Evolutionary conservation across 2,797 vertebrate species (phyloP).

Genomic region (Pristis pectinata): DNA sequence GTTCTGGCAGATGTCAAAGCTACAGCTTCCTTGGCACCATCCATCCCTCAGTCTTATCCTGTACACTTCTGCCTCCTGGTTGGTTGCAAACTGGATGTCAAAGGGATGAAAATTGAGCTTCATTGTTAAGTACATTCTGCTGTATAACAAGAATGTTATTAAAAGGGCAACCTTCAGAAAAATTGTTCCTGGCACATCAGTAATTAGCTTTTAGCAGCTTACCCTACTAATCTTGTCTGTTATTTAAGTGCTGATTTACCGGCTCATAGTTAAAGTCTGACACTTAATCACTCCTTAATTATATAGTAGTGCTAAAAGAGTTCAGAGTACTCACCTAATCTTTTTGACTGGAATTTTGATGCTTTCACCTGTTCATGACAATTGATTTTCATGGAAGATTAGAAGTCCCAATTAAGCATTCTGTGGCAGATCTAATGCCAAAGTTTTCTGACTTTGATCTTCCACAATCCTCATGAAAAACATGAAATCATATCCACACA

Average conservation of each 20-base stretch:
- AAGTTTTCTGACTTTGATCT: too few species aligned
- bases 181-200: not conserved
- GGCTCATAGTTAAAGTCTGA: not conserved
- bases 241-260: not conserved
- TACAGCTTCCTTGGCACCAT: not conserved
- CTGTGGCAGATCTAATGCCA: too few species aligned
- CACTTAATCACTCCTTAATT: not conserved
- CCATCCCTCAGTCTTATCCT: not conserved
- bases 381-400: not conserved
- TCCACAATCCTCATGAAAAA: too few species aligned
- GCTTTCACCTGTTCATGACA: not conserved
- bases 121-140: not conserved
- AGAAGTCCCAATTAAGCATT: too few species aligned
- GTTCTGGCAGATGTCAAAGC: not conserved
- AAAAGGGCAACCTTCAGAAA: slow-evolving; percentile 13
- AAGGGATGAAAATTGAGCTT: not conserved
- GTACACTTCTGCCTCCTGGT: not conserved
- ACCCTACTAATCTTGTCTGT: not conserved
- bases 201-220: slow-evolving; percentile 10
- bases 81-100: not conserved
- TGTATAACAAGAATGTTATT: not conserved
- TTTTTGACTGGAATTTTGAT: not conserved
- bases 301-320: not conserved
- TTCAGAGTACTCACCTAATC: not conserved
- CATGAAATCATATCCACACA: too few species aligned